Evolutionary conservation across 2,797 vertebrate genomes (phyloP).

Genomic region (Anableps anableps): DNA sequence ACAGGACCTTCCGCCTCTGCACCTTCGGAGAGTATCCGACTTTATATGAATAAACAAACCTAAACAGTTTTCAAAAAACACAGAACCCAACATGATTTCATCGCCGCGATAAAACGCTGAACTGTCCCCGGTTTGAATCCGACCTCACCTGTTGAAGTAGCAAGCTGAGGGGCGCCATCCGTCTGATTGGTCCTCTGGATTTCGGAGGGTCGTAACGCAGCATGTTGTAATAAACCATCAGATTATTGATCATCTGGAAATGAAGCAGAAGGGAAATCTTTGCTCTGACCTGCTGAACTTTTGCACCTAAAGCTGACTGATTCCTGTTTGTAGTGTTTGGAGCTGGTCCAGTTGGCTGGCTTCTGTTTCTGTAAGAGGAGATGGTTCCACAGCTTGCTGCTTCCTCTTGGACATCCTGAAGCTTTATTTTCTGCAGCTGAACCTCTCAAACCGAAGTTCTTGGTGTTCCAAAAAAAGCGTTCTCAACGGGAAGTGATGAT

Average conservation of each 20-base stretch:
- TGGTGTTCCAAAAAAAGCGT: too few species aligned
- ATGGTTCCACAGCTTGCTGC: too few species aligned
- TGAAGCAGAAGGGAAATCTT: neutral
- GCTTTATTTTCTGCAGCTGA: too few species aligned
- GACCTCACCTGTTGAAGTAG: slow-evolving; percentile 76
- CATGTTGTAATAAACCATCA: slow-evolving; percentile 69
- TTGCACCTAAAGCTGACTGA: neutral
- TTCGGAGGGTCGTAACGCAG: slow-evolving; percentile 61
- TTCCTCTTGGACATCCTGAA: too few species aligned
- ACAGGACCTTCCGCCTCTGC: slow-evolving; percentile 46
- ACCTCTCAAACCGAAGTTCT: too few species aligned
- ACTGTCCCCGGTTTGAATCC: neutral
- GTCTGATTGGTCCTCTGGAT: slow-evolving; percentile 56
- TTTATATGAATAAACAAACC: slow-evolving; percentile 80
- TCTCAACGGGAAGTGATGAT: too few species aligned
- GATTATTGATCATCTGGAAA: slow-evolving; percentile 68
- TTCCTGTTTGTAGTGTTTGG: too few species aligned
- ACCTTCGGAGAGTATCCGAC: slow-evolving; percentile 72
- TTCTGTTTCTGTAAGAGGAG: too few species aligned
- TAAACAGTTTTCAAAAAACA: slow-evolving; percentile 25
- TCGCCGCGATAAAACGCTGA: neutral
- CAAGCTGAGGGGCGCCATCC: slow-evolving; percentile 63
- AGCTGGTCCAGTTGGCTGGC: too few species aligned
- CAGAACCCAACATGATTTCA: neutral
- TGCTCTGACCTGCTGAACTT: neutral